Evolutionary conservation across 1,140 invertebrate species (phyloP), one percentile per base, ranked within the genome.

Genomic region (Drosophila ambigua): DNA sequence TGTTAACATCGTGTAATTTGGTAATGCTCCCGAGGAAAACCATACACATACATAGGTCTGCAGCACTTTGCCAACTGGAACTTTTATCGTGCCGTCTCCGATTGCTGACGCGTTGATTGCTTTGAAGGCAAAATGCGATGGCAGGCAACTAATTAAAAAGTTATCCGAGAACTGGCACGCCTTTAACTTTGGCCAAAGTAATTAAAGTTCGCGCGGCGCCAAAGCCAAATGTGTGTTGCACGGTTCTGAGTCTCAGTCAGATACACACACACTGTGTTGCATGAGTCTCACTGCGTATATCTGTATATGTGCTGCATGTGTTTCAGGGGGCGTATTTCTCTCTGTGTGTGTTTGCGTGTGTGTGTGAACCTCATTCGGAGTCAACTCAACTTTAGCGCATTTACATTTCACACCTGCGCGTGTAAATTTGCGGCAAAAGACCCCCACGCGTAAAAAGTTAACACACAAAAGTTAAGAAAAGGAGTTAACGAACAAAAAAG

Each of bases 141-240:
- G 65, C 68, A 62, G 68, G 77, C 81, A 87, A 87, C 82, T 87
- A 87, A 87, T 87, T 87, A 87, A 87, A 87, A 87, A 87, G 82
- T 87, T 87, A 88, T 75, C 74, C 72, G 53, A 59, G 71, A 81
- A 68, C 79, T 88, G 68, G 79, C 67, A 82, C 80, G 79, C 82
- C 82, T 87, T 87, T 87, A 87, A 87, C 83, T 87, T 87, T 75
- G 68, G 69, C 61, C 83, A 88, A 87, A 87, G 82, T 87, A 87
- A 87, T 87, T 87, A 87, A 87, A 87, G 83, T 87, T 87, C 72
- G 77, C 80, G 72, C 69, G 57, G 31, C 39, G 35, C 78, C 52
- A 52, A 51, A 64, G 76, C 65, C 65, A 76, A 79, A 72, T 77
- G 41, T 60, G 59, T 53, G 45, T 26, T 51, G 59, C 46, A 57